phyloP scores from a whole-genome alignment of 2,888 invertebrate species.

The Agrilus cyanescens region DNA sequence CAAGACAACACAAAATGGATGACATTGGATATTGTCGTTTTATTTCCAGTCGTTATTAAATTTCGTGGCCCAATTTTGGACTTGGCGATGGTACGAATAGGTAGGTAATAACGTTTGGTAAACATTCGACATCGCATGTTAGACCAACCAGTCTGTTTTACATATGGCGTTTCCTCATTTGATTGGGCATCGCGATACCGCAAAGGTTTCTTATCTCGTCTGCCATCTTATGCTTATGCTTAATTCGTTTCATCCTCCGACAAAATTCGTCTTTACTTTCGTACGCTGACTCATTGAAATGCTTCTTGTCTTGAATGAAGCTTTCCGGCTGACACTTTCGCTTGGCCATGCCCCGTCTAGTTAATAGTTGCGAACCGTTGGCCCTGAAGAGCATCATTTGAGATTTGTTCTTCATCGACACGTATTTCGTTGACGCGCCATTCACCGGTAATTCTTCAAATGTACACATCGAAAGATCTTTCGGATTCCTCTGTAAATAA shows the following conservation, averaged over 20 bases:
- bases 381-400: conserved; percentile 13
- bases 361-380: conserved; percentile 9
- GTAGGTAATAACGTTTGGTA: conserved; percentile 10
- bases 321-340: conserved; percentile 10
- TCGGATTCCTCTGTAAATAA: conserved; percentile 18
- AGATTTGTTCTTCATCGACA: conserved; percentile 12
- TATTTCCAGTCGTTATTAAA: too few species aligned
- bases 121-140: conserved; percentile 10
- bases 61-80: too few species aligned
- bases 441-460: conserved; percentile 15
- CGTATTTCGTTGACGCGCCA: conserved; percentile 12
- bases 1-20: too few species aligned
- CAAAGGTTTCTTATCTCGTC: conserved; percentile 13
- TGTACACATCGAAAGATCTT: conserved; percentile 17
- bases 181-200: conserved; percentile 9
- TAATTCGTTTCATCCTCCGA: conserved; percentile 11
- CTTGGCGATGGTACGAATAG: conserved; percentile 6
- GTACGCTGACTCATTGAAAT: conserved; percentile 4
- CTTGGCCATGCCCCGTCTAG: conserved; percentile 6
- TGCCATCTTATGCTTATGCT: conserved; percentile 10
- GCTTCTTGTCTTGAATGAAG: conserved; percentile 10
- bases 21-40: too few species aligned
- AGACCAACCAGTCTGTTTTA: conserved; percentile 7
- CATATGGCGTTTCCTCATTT: conserved; percentile 9
- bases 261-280: conserved; percentile 11